Conservation (phyloP, 64 coral and sea anemone species). For the Cladopsammia gracilis region DNA sequence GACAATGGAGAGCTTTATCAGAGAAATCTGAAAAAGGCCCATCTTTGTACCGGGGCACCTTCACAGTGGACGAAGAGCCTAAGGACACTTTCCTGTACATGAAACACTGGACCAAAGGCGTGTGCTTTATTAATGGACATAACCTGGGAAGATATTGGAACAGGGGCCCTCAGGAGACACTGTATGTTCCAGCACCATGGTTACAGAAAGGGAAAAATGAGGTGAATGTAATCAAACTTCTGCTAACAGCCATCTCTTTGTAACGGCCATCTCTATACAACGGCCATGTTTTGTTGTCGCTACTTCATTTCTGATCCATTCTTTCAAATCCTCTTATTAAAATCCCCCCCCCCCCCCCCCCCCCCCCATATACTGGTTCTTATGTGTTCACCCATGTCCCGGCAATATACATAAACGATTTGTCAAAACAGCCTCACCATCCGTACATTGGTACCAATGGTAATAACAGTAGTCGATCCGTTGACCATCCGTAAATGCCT, state of each 20-base stretch:
- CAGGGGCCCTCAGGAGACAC: conserved; percentile 82
- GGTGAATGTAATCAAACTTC: conserved; percentile 8
- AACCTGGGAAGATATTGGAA: conserved; percentile 92
- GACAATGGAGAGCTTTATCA: conserved; percentile 53
- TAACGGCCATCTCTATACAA: too few relatives aligned
- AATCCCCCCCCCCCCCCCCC: too few relatives aligned
- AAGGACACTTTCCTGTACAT: conserved; percentile 83
- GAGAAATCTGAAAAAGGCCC: conserved; percentile 11
- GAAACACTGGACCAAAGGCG: conserved; percentile 83
- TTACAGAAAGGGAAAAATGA: conserved; percentile 72
- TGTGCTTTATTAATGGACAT: conserved; percentile 89
- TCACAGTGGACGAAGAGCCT: conserved; percentile 61
- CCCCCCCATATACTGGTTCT: too few relatives aligned
- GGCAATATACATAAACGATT: too few relatives aligned
- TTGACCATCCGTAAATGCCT: too few relatives aligned
- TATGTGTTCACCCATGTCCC: too few relatives aligned
- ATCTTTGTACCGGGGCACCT: conserved; percentile 61
- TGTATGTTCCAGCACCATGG: conserved; percentile 88
- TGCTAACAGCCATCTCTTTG: background rate
- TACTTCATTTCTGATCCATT: too few relatives aligned
- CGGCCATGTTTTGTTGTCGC: too few relatives aligned
- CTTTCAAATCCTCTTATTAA: too few relatives aligned
- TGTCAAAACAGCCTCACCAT: too few relatives aligned
- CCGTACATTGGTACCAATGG: too few relatives aligned
- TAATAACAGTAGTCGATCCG: too few relatives aligned